phyloP scores from a whole-genome alignment of 1,140 invertebrate genomes.

The Theocolax elegans region DNA sequence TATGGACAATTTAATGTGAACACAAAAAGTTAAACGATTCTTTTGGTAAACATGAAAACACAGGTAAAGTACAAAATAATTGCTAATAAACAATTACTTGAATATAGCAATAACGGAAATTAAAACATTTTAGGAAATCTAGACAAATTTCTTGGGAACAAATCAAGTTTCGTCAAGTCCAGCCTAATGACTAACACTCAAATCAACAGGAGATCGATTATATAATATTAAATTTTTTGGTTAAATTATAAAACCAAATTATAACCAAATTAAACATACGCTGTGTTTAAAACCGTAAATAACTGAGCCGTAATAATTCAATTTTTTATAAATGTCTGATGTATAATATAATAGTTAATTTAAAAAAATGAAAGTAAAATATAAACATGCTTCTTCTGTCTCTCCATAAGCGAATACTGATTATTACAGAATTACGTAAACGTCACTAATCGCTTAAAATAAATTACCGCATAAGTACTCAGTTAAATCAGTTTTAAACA shows the following conservation, averaged over 20 bases:
- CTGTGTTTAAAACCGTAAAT: constrained; percentile 19
- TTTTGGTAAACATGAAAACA: constrained; percentile 31
- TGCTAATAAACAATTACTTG: constrained; percentile 24
- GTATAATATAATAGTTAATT: constrained; percentile 27
- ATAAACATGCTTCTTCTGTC: background rate
- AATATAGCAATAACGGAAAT: constrained; percentile 28
- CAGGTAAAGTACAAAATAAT: constrained; percentile 33
- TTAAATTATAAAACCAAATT: background rate
- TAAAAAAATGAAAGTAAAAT: constrained; percentile 13
- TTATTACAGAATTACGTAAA: constrained; percentile 1
- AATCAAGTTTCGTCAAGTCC: constrained; percentile 29
- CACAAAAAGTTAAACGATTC: constrained; percentile 31
- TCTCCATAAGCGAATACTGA: constrained; percentile 25
- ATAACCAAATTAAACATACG: constrained; percentile 34
- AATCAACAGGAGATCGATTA: constrained; percentile 21
- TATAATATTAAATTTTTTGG: background rate
- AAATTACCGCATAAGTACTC: constrained; percentile 22
- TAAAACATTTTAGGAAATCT: constrained; percentile 24
- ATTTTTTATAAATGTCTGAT: background rate
- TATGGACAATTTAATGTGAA: constrained; percentile 24
- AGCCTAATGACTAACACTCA: constrained; percentile 27
- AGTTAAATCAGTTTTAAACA: constrained; percentile 17
- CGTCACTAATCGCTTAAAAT: constrained; percentile 7
- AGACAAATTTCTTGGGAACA: constrained; percentile 30
- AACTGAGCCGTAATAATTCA: background rate